Conservation (phyloP, 2,888 invertebrate species). For the Scaptomyza polygonia region DNA sequence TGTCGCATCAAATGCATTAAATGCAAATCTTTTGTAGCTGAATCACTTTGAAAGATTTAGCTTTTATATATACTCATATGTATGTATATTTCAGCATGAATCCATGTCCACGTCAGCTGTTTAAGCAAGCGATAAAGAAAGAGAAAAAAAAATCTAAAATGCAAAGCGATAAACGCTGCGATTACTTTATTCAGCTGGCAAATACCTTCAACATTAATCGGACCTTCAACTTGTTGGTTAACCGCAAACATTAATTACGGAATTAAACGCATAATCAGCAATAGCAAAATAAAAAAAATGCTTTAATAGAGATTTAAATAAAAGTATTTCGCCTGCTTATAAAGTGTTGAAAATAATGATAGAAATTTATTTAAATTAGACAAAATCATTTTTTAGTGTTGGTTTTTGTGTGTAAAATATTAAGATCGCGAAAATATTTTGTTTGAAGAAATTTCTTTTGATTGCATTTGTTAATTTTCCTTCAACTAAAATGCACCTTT, state of each 20-base stretch:
- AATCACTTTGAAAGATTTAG: slow-evolving; percentile 43
- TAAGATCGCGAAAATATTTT: too few species aligned
- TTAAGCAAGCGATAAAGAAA: background rate
- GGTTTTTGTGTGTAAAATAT: too few species aligned
- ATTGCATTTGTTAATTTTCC: background rate
- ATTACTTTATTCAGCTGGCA: slow-evolving; percentile 14
- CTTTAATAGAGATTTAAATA: background rate
- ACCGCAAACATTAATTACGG: slow-evolving; percentile 31
- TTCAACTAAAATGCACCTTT: background rate
- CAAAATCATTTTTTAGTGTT: too few species aligned
- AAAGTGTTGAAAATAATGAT: too few species aligned
- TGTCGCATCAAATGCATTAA: slow-evolving; percentile 22
- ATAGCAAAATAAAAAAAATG: background rate
- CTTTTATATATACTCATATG: slow-evolving; percentile 29
- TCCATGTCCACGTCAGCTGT: slow-evolving; percentile 19
- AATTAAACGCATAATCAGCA: slow-evolving; percentile 1
- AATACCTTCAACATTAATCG: slow-evolving; percentile 24
- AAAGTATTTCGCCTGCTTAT: too few species aligned
- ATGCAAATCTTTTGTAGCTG: slow-evolving; percentile 30
- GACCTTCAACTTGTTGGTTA: slow-evolving; percentile 15
- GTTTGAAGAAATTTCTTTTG: too few species aligned
- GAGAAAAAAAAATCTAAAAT: slow-evolving; percentile 15
- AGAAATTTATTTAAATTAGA: too few species aligned
- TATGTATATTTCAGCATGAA: background rate
- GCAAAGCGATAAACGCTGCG: slow-evolving; percentile 27